Evolutionary conservation across 2,113 vertebrate species (phyloP), one percentile per base, ranked within the genome.

Genomic region (Mormyrus iriodes): DNA sequence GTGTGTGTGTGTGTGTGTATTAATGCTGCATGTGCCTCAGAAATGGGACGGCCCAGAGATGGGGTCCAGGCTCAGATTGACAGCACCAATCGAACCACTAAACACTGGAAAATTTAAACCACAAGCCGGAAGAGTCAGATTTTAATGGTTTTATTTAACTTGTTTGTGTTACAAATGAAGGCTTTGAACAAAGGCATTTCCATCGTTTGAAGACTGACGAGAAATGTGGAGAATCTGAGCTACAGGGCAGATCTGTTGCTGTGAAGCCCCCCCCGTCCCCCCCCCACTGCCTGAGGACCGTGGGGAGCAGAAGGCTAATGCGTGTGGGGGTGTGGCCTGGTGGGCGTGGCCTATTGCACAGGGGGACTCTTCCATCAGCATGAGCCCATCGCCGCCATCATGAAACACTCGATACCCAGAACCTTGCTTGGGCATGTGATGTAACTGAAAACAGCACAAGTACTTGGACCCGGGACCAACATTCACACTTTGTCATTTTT

Each of bases 81-180:
- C 86, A 21, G 82, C 51, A 44, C 82, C 69, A 88, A 87, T 76
- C 51, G 91, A 91, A 90, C 89, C 31, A 49, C 90, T 90, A 87
- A 95, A 95, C 95, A 95, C 95, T 95, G 94, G 95, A 31, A 31
- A 94, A 93, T 92, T 91, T 90, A 65, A 85, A 69, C 39, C 44
- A 13, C 61, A 24, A 31, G 86, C 55, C 27, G 0, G 35, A 44
- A 85, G 61, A 39, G 88, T 39, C 89, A 65, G 44, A 86, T 89
- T 90, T 90, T 86, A 88, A 76, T 89, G 88, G 35, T 76, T 89
- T 86, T 84, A 87, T 52, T 69, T 69, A 69, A 69, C 61, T 69
- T 69, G n/a, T 89, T 55, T 84, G 9, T 86, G 24, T 89, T 88
- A 65, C 88, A 21, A 90, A 90, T 92, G 88, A 79, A 90, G 89